Percentiles rank a stretch among this genome's conserved stretches.
Conservation (phyloP, 2,797 vertebrate species). For the Myotis daubentonii region DNA sequence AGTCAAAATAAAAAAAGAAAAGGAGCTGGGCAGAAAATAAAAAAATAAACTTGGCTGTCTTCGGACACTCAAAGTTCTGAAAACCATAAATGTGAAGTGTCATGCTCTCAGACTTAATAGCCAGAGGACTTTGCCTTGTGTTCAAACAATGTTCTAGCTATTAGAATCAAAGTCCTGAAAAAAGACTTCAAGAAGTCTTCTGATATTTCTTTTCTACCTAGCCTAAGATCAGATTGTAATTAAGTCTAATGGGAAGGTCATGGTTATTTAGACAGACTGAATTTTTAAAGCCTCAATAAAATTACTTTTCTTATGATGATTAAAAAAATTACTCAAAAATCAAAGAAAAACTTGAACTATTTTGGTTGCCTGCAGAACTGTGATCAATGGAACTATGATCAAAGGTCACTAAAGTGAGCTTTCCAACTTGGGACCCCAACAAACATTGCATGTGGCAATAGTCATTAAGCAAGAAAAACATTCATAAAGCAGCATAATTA, state of each 20-base stretch:
- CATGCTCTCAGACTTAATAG: slow-evolving; percentile 41
- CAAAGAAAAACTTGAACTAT: slow-evolving; percentile 37
- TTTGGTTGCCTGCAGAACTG: slow-evolving; percentile 20
- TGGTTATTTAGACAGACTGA: slow-evolving; percentile 50
- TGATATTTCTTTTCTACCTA: slow-evolving; percentile 41
- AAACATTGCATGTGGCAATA: slow-evolving; percentile 23
- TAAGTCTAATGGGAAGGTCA: slow-evolving; percentile 58
- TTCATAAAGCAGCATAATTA: slow-evolving; percentile 57
- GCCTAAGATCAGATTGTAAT: slow-evolving; percentile 40
- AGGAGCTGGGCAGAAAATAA: background rate
- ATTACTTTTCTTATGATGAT: slow-evolving; percentile 52
- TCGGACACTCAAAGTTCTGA: slow-evolving; percentile 49
- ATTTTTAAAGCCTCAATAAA: slow-evolving; percentile 47
- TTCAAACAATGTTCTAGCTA: slow-evolving; percentile 59
- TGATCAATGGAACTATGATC: slow-evolving; percentile 22
- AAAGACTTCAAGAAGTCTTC: slow-evolving; percentile 55
- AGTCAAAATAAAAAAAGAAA: slow-evolving; percentile 42
- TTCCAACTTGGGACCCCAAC: background rate
- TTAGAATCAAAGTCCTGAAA: slow-evolving; percentile 58
- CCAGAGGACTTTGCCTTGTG: slow-evolving; percentile 39
- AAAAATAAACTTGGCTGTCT: background rate
- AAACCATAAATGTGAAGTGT: slow-evolving; percentile 52
- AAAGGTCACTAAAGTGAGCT: background rate
- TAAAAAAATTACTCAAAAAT: slow-evolving; percentile 49
- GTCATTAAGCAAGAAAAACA: slow-evolving; percentile 53